phyloP scores from a whole-genome alignment of 2,113 vertebrate species.

The Cygnus atratus region DNA sequence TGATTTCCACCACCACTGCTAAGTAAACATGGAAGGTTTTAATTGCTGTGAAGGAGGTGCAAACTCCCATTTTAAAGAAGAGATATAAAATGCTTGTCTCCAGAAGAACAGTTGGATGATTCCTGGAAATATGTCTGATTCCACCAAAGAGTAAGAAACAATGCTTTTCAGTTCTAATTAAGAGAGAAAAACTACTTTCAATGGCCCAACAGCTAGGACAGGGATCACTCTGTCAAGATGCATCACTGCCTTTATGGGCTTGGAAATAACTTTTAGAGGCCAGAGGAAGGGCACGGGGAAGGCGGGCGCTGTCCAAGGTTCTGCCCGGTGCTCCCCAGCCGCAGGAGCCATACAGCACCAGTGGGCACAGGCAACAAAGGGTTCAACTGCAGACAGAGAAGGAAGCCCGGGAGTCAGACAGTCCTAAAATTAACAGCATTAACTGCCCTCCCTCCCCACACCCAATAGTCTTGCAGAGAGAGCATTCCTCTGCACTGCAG shows the following conservation, averaged over 20 bases:
- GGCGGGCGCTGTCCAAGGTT: background rate
- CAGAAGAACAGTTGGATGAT: background rate
- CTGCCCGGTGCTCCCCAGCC: background rate
- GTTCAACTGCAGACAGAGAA: background rate
- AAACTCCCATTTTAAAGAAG: background rate
- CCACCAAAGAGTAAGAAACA: background rate
- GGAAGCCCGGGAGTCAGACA: background rate
- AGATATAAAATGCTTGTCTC: background rate
- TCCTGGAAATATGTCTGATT: background rate
- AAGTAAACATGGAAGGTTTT: background rate
- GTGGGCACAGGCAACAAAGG: background rate
- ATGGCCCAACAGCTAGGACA: background rate
- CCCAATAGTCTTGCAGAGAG: background rate
- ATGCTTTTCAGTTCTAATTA: background rate
- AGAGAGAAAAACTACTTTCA: background rate
- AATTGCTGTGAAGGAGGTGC: background rate
- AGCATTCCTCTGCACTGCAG: background rate
- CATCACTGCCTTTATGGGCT: background rate
- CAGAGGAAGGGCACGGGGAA: background rate
- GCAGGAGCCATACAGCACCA: background rate
- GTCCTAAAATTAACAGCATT: background rate
- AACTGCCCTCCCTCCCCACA: too few species aligned
- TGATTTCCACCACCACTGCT: background rate
- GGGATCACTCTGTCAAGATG: background rate
- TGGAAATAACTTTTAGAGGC: background rate